Percentiles rank a stretch among this genome's conserved stretches.
Conservation (phyloP, 2,797 vertebrate genomes). For the Anguilla marmorata region DNA sequence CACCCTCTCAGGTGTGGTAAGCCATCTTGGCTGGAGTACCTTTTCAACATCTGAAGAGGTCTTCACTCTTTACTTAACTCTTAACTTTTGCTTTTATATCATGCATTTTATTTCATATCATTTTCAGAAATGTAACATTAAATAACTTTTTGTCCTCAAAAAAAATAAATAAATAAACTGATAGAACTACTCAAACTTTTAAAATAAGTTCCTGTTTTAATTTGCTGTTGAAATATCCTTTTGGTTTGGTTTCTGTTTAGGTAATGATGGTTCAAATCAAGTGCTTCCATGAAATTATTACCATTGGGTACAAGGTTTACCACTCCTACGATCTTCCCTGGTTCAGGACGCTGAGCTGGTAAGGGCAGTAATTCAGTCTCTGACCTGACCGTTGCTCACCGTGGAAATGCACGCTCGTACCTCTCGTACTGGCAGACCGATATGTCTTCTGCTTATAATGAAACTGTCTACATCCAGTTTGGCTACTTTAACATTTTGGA, state of each 20-base stretch:
- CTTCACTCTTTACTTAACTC: too few species aligned
- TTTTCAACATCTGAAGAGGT: not conserved
- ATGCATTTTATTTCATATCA: not conserved
- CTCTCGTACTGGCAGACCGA: not conserved
- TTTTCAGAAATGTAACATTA: not conserved
- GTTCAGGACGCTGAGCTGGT: slow-evolving; percentile 97
- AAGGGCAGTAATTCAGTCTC: slow-evolving; percentile 56
- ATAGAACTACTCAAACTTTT: not conserved
- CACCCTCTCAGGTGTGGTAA: not conserved
- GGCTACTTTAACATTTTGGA: not conserved
- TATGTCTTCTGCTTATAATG: not conserved
- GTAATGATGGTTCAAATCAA: slow-evolving; percentile 94
- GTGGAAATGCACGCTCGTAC: not conserved
- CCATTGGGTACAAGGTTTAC: slow-evolving; percentile 95
- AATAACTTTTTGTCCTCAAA: not conserved
- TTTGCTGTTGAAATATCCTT: not conserved
- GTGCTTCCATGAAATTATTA: slow-evolving; percentile 97
- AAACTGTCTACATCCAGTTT: not conserved
- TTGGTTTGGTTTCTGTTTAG: slow-evolving; percentile 62
- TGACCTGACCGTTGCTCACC: not conserved
- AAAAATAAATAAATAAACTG: not conserved
- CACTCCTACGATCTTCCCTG: slow-evolving; percentile 93
- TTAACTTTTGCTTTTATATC: not conserved
- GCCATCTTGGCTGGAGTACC: not conserved
- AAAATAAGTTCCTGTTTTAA: not conserved